Evolutionary conservation across 2,888 invertebrate genomes (phyloP).

Genomic region (Drosophila helvetica): DNA sequence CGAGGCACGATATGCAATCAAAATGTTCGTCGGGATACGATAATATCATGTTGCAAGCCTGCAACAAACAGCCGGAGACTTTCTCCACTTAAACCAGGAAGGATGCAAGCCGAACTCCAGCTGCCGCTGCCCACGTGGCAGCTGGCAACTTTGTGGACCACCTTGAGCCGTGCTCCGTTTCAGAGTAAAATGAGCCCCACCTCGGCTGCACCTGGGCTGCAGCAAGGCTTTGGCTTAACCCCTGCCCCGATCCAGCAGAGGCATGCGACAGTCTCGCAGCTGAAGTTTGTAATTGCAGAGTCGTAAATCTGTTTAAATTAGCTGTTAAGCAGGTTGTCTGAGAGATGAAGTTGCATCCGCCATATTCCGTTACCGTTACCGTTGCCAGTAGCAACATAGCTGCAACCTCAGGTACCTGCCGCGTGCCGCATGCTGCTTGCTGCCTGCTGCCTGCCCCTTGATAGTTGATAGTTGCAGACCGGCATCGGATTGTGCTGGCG

Average conservation of each 20-base stretch:
- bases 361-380: constrained; percentile 32
- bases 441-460: not conserved
- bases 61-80: not conserved
- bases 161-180: not conserved
- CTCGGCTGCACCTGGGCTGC: not conserved
- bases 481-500: constrained; percentile 6
- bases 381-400: constrained; percentile 4
- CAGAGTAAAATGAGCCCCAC: not conserved
- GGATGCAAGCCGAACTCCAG: not conserved
- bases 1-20: too few relatives aligned
- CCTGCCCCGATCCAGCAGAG: not conserved
- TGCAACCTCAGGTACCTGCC: not conserved
- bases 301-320: constrained; percentile 65
- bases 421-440: not conserved
- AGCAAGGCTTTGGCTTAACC: not conserved
- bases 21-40: too few relatives aligned
- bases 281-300: constrained; percentile 43
- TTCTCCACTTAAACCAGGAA: not conserved
- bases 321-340: constrained; percentile 60
- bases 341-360: constrained; percentile 39
- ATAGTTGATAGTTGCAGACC: constrained; percentile 2
- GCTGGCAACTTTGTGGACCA: not conserved
- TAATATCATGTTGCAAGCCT: too few relatives aligned
- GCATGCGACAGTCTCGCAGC: constrained; percentile 1
- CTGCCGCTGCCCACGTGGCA: not conserved